Evolutionary conservation across 1,140 invertebrate species (phyloP), one percentile per base, ranked within the genome.

Genomic region (Lepidurus packardi): DNA sequence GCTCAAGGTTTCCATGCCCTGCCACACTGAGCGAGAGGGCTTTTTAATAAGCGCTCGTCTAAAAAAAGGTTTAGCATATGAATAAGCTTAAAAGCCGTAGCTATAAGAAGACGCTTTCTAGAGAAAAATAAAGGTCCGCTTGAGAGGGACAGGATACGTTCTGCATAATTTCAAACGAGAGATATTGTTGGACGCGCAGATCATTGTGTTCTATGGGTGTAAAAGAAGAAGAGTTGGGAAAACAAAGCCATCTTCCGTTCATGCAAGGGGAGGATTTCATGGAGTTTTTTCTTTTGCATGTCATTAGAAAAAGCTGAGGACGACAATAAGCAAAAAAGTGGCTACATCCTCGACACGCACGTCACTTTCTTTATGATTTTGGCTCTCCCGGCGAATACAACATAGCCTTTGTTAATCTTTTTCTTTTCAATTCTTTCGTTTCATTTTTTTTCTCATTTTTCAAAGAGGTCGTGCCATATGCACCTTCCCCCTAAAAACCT

Each of bases 101-200:
- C 16, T 21, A 65, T 13, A 9, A 65, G 13, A 65, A 65, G 53
- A 65, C 34, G 34, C 34, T 34, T 4, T 34, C 3, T 2, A 65
- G 53, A 65, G 21, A n/a, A 65, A 65, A 65, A 21, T 13, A 65
- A 65, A 65, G 6, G n/a, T 65, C 21, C 34, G 4, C 34, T 34
- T 34, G 3, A 34, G 13, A 65, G 21, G 53, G 53, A 65, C 53
- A 65, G 53, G 53, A 65, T 65, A 65, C 53, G 53, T 65, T 65
- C n/a, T 65, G 53, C 53, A 65, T 65, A 65, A 65, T 65, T 65
- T 65, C 21, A 65, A 21, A 65, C 53, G 53, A 65, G 53, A 65
- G 53, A 65, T 65, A 65, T 65, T 65, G 53, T 65, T 65, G 53
- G 21, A 65, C 53, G 53, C 53, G 53, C 53, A 21, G 53, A 65